Evolutionary conservation across 2,797 vertebrate genomes (phyloP).

Genomic region (Dromococcyx pavoninus): DNA sequence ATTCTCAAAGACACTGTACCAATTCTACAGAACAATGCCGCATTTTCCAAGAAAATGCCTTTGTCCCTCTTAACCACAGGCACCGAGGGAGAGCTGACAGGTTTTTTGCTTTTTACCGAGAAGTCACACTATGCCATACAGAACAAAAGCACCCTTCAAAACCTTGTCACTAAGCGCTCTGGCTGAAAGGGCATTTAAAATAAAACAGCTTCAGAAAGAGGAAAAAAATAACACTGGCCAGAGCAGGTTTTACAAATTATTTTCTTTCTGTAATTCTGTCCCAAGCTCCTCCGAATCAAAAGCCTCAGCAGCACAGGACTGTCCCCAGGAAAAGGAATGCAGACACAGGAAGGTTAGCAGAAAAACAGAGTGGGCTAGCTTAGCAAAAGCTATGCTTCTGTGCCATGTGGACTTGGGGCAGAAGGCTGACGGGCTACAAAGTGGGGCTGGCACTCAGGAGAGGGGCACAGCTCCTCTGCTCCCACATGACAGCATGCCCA

Average conservation of each 20-base stretch:
- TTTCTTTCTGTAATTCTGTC: background rate
- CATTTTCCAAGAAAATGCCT: background rate
- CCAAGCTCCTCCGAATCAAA: background rate
- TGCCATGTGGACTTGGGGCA: accelerated
- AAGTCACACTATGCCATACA: background rate
- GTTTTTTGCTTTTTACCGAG: constrained; percentile 19
- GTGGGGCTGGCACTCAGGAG: background rate
- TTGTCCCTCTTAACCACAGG: constrained; percentile 1
- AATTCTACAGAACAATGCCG: background rate
- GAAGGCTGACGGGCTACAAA: background rate
- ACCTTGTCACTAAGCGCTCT: constrained; percentile 10
- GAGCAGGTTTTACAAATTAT: background rate
- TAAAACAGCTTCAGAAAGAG: background rate
- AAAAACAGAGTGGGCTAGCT: background rate
- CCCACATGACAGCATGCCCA: accelerated
- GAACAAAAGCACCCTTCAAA: constrained; percentile 55
- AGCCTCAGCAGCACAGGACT: background rate
- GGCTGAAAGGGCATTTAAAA: constrained; percentile 38
- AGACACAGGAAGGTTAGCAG: background rate
- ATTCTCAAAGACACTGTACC: background rate
- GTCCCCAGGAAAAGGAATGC: background rate
- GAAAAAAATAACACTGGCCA: background rate
- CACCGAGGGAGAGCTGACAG: background rate
- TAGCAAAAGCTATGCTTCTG: background rate
- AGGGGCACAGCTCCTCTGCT: background rate